Base-by-base conservation (phyloP, 2,888 invertebrate genomes). In the Leucophora obtusa region DNA sequence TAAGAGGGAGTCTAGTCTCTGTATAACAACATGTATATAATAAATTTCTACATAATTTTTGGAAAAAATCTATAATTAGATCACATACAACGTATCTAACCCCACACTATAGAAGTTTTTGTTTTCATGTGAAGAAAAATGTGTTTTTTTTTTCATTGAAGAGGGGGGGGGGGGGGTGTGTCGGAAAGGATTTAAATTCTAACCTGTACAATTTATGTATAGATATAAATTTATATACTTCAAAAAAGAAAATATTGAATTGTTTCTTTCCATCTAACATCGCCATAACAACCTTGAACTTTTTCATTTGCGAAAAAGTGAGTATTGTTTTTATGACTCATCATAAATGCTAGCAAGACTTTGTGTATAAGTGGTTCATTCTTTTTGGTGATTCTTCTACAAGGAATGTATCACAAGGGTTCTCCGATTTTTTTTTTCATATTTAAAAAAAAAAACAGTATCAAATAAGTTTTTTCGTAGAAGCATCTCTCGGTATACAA, bases 31-130 rank as follows among this genome's bases (percentile, higher is more conserved):
- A 38, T 1, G 0, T 15, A 60, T 33, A 51, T 60, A n/a, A n/a
- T n/a, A 38, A 43, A 43, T 28, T 17, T 63, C 15, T 28, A 50
- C 3, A 68, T 68, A 35, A 18, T 10, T 58, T 63, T 76, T 69
- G 63, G 63, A 47, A 47, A 70, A 70, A 76, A 76, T 76, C 76
- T 76, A 70, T 76, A 76, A 59, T 65, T 63, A 70, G 65, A 70
- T 58, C 1, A n/a, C 43, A 47, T 7, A 47, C 15, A 59, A 58
- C 50, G 14, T 62, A 62, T 68, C 53, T 53, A 68, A 58, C 21
- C 18, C 59, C 14, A 56, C 9, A 54, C 47, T 50, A 21, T 24
- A n/a, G n/a, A 50, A 14, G 56, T 24, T 3, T 2, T 24, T 28
- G 4, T 28, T 28, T 28, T 28, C 1, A n/a, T 35, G 21, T 53